Conservation (phyloP, 2,113 vertebrate genomes). For the Emydocephalus ijimae region DNA sequence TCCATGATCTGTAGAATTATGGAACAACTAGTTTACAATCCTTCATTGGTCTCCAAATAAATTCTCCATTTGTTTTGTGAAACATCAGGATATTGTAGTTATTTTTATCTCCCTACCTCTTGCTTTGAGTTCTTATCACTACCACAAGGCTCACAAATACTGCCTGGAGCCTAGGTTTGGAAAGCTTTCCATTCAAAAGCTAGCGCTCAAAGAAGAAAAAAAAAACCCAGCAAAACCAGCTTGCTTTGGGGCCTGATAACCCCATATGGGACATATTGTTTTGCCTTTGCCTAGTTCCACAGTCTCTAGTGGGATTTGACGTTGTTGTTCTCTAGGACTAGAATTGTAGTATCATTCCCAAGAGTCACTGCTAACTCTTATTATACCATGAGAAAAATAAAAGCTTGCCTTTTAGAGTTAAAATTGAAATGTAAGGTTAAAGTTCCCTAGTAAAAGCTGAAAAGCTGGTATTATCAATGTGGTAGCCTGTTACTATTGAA, state of each 20-base stretch:
- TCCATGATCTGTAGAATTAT: neutral
- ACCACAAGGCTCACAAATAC: constrained; percentile 34
- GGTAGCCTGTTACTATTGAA: neutral
- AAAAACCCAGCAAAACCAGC: constrained; percentile 12
- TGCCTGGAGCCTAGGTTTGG: constrained; percentile 10
- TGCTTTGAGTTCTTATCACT: neutral
- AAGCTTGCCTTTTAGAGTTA: constrained; percentile 19
- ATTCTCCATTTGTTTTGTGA: constrained; percentile 18
- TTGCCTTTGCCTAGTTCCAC: constrained; percentile 32
- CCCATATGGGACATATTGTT: constrained; percentile 37
- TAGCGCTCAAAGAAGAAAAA: constrained; percentile 37
- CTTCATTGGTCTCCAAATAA: constrained; percentile 2
- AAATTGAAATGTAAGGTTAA: constrained; percentile 29
- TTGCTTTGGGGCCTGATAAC: constrained; percentile 39
- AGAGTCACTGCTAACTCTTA: constrained; percentile 43
- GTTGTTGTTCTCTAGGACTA: constrained; percentile 23
- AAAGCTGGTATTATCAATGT: neutral
- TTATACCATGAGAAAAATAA: constrained; percentile 3
- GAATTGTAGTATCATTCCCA: neutral
- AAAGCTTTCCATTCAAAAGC: constrained; percentile 29
- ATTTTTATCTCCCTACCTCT: neutral
- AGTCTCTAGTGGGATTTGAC: constrained; percentile 12
- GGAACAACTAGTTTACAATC: neutral
- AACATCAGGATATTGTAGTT: neutral
- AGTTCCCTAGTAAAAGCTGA: neutral